Base-by-base conservation (phyloP, 2,113 vertebrate genomes). In the Mus spicilegus region DNA sequence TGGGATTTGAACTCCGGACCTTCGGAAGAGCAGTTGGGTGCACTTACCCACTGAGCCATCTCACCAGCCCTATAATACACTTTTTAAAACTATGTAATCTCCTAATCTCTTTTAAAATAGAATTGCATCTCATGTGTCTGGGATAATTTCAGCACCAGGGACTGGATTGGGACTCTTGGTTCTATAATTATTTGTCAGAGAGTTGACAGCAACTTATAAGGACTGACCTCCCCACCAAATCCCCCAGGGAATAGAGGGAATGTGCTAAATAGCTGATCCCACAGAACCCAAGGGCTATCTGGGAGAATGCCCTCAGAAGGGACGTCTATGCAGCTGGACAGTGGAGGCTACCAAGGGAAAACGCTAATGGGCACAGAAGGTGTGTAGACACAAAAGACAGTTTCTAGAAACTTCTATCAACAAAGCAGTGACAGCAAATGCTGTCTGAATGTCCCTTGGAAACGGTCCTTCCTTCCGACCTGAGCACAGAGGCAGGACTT, bases 91-190 rank as follows among this genome's bases (percentile, higher is more conserved):
- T 20, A 49, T 5, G 3, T 24, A 69, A 92, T 81, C 24, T 92
- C 49, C 28, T 20, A 75, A 67, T 63, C 63, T 84, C 75, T 95
- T 92, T 89, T 87, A 87, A 92, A 90, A 80, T 5, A 91, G 92
- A 73, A 87, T 4, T 8, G 72, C 33, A 28, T 61, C 72, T 86
- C 24, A 0, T 14, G 14, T 24, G 81, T 89, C 91, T 88, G 87
- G 36, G 81, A 33, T 70, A 85, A 72, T 86, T 92, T 90, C 51
- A 92, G 75, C 30, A 9, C 28, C 22, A 7, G n/a, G 30, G 20
- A 30, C 58, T 75, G 63, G 90, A 58, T 0, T 63, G 56, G 67
- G 91, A 87, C 39, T 51, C 70, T 77, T 70, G 87, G 93, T 63
- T 61, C 73, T 69, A 14, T 89, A 93, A 78, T 82, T 91, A 73